Conservation (phyloP, 2,797 vertebrate species). For the Semaprochilodus insignis region DNA sequence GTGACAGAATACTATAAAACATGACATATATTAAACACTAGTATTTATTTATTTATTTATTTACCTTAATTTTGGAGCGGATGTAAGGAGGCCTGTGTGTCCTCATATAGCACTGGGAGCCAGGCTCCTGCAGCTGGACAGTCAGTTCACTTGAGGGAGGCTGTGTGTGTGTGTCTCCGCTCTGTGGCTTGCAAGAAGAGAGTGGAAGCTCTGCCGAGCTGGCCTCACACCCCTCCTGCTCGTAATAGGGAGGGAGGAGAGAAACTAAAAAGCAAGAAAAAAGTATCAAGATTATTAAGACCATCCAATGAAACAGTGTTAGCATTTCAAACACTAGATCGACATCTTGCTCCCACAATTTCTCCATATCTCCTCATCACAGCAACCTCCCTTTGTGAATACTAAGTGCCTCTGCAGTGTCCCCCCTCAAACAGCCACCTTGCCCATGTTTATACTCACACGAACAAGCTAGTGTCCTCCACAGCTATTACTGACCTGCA, state of each 20-base stretch:
- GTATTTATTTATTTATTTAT: too few species aligned
- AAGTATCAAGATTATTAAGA: background rate
- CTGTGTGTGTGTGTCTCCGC: conserved; percentile 22
- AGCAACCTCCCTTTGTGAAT: too few species aligned
- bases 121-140: conserved; percentile 46
- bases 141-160: conserved; percentile 29
- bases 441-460: too few species aligned
- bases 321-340: background rate
- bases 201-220: conserved; percentile 51
- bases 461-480: too few species aligned
- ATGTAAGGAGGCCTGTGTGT: conserved; percentile 35
- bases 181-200: conserved; percentile 14
- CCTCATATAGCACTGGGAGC: conserved; percentile 18
- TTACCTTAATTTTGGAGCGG: conserved; percentile 60
- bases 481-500: too few species aligned
- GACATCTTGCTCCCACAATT: background rate
- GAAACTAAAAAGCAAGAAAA: conserved; percentile 45
- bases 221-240: conserved; percentile 50
- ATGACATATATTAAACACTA: too few species aligned
- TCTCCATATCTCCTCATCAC: too few species aligned
- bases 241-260: conserved; percentile 25
- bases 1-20: too few species aligned
- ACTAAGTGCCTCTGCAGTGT: too few species aligned
- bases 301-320: background rate
- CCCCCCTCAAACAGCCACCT: too few species aligned